Conservation (phyloP, 2,888 invertebrate genomes). For the Acanthococcus lagerstroemiae region DNA sequence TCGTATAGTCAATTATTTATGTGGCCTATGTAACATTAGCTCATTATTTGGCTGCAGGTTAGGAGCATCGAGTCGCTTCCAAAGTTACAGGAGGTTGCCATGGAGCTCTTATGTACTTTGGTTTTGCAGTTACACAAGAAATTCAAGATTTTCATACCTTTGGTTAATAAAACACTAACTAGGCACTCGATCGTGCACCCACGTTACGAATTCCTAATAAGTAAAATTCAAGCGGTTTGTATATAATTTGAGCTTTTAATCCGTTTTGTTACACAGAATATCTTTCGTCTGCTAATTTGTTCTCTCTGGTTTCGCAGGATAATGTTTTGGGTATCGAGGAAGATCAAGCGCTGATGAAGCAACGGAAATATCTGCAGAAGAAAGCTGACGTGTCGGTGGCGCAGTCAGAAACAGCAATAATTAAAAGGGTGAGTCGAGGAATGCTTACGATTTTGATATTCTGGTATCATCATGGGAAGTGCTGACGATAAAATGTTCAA, state of each 20-base stretch:
- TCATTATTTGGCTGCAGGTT: constrained; percentile 43
- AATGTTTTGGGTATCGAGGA: constrained; percentile 63
- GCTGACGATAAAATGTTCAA: background rate
- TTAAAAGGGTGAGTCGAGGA: constrained; percentile 24
- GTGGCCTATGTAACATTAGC: background rate
- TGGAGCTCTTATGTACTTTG: constrained; percentile 83
- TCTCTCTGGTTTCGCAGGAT: constrained; percentile 39
- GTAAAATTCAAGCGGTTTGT: constrained; percentile 54
- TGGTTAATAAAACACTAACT: constrained; percentile 72
- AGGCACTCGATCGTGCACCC: constrained; percentile 70
- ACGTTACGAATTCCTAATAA: constrained; percentile 66
- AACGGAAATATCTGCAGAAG: constrained; percentile 56
- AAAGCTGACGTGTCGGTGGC: constrained; percentile 57
- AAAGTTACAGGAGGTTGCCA: constrained; percentile 65
- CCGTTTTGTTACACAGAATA: background rate
- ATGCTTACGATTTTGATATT: background rate
- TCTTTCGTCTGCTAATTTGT: background rate
- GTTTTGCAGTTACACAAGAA: constrained; percentile 81
- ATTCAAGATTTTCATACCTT: constrained; percentile 82
- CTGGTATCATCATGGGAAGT: too few relatives aligned
- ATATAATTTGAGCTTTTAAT: background rate
- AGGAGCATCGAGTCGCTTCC: constrained; percentile 72
- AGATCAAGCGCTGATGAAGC: constrained; percentile 56
- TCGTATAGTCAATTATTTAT: background rate
- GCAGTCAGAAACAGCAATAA: constrained; percentile 53